Evolutionary conservation across 2,888 invertebrate genomes (phyloP), one percentile per base, ranked within the genome.

Genomic region (Tetragnatha montana): DNA sequence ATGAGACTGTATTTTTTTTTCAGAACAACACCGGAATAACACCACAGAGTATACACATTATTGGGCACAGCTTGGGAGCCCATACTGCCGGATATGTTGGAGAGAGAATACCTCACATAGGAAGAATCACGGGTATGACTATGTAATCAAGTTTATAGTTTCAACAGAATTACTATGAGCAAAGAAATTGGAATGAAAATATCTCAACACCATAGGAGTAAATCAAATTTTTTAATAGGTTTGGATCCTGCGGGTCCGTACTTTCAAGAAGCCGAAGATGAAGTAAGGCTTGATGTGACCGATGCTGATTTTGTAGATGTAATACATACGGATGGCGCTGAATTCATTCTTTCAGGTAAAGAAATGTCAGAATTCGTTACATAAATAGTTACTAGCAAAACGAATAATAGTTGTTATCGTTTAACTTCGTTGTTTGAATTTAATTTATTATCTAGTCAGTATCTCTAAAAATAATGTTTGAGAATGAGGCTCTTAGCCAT

Each of bases 221-320:
- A 60, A 60, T n/a, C n/a, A 35, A 35, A 2, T 35, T 4, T 1
- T 82, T 6, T 8, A 0, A 21, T 17, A 89, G 89, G 89, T 14
- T 60, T 89, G 10, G 89, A 89, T 75, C 85, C 89, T 6, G 89
- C 89, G 1, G 89, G 89, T 6, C 89, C 89, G 0, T 85, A 76
- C 17, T 89, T 89, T 60, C 81, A 81, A n/a, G 75, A 76, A 19
- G 35, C 51, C 0, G 81, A 81, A 3, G 47, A 69, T 1, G 70
- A 75, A 22, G 81, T 85, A 6, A 47, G 84, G 2, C 14, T 89
- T 70, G 89, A 89, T 47, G 50, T 70, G 0, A 81, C 84, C 0
- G 89, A 89, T 69, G 89, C 89, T 69, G n/a, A 60, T 22, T 89
- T 89, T n/a, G 89, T 89, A 0, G 89, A 89, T 49, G 73, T 85